Conservation (phyloP, 1,140 invertebrate genomes). For the Drosophila ananassae region DNA sequence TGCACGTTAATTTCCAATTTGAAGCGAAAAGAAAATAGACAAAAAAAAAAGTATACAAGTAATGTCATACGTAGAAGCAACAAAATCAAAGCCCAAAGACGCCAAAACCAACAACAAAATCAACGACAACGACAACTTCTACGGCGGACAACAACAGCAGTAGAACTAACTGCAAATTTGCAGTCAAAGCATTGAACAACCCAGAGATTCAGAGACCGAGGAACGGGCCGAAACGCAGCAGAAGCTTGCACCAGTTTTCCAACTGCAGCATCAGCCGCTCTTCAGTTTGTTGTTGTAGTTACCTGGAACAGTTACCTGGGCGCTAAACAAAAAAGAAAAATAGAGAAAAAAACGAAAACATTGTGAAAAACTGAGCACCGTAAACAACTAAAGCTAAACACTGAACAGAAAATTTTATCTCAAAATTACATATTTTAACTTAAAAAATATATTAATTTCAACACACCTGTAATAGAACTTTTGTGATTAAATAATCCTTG, state of each 20-base stretch:
- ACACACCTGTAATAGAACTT: too few relatives aligned
- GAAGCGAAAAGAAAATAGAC: conserved; percentile 51
- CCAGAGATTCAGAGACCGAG: conserved; percentile 18
- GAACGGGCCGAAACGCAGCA: conserved; percentile 26
- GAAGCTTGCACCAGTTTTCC: conserved; percentile 77
- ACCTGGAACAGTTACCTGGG: conserved; percentile 71
- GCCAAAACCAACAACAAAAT: conserved; percentile 23
- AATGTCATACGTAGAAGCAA: conserved; percentile 65
- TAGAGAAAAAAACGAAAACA: conserved; percentile 34
- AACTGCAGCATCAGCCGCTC: conserved; percentile 38
- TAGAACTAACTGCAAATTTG: conserved; percentile 79
- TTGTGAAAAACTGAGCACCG: conserved; percentile 40
- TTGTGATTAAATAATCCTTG: not conserved
- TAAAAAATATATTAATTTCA: not conserved
- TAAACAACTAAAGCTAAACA: conserved; percentile 46
- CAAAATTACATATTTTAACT: not conserved
- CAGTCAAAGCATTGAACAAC: conserved; percentile 22
- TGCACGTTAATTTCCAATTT: conserved; percentile 79
- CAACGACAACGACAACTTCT: conserved; percentile 34
- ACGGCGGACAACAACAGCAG: conserved; percentile 48
- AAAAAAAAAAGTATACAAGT: conserved; percentile 38
- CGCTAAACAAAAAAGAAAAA: conserved; percentile 67
- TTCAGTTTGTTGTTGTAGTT: conserved; percentile 30
- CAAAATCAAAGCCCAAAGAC: conserved; percentile 54
- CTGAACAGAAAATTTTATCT: not conserved